phyloP scores from a whole-genome alignment of 2,113 vertebrate genomes.

The Pteropus alecto region DNA sequence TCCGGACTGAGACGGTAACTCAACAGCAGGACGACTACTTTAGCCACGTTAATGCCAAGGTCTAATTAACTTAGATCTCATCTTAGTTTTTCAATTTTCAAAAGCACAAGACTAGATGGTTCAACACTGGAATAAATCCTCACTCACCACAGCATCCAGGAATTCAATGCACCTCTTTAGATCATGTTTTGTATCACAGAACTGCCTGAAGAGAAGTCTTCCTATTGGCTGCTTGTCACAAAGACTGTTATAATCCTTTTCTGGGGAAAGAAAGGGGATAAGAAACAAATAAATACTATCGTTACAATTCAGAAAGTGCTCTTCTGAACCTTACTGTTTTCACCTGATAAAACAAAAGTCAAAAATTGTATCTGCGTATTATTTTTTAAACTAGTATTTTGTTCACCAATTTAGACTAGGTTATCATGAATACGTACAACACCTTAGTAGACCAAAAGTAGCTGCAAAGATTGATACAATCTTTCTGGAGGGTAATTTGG shows the following conservation, averaged over 20 bases:
- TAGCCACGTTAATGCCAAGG: neutral
- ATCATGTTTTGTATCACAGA: conserved; percentile 89
- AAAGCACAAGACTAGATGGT: neutral
- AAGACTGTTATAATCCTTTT: conserved; percentile 91
- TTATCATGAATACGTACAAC: neutral
- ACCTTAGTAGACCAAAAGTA: neutral
- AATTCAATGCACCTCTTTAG: conserved; percentile 91
- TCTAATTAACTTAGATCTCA: neutral
- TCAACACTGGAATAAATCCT: conserved; percentile 59
- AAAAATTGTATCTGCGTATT: neutral
- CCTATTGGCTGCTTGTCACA: conserved; percentile 95
- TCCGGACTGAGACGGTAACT: neutral
- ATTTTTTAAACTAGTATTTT: neutral
- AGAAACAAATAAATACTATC: neutral
- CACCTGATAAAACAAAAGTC: neutral
- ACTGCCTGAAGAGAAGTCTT: conserved; percentile 93
- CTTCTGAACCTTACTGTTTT: neutral
- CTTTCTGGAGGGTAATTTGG: neutral
- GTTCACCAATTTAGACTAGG: neutral
- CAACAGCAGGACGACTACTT: neutral
- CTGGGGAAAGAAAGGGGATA: conserved; percentile 72
- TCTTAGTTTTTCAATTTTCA: neutral
- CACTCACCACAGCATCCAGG: conserved; percentile 94
- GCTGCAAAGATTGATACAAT: neutral
- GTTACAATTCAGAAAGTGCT: neutral